A percentile compares a stretch with the other conserved stretches of the same genome.
These are phyloP conservation scores for Stramonita haemastoma DNA, from an alignment of 2,888 invertebrate species.

Conservation along the genomic window DNA sequence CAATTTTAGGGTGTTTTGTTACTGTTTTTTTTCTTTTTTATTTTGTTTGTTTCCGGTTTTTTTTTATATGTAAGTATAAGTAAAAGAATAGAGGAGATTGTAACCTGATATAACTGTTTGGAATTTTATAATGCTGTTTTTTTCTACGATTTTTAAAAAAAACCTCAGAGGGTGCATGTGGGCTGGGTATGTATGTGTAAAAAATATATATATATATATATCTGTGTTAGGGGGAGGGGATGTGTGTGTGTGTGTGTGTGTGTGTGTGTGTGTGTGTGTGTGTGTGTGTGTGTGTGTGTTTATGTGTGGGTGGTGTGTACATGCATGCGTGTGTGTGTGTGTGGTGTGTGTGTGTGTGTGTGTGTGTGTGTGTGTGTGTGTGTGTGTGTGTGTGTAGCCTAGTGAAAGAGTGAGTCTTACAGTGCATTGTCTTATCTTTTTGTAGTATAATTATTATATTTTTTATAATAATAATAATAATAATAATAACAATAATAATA, in stretches of 20 bases:
- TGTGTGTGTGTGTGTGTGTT: not conserved
- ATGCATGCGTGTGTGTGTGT: not conserved
- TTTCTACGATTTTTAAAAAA: too few species aligned
- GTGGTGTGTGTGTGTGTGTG: not conserved
- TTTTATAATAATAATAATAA: too few species aligned
- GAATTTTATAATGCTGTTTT: too few species aligned
- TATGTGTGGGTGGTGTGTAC: not conserved
- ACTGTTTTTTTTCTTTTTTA: too few species aligned
- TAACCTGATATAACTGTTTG: too few species aligned
- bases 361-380: slow-evolving; percentile 17
- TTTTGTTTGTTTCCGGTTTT: too few species aligned
- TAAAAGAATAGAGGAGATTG: too few species aligned
- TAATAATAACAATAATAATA: too few species aligned
- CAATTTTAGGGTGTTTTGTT: too few species aligned
- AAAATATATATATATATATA: not conserved
- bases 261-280: not conserved
- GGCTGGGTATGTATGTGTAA: not conserved
- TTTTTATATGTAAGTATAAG: too few species aligned
- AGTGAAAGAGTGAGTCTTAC: not conserved
- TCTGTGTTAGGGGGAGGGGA: not conserved
- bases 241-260: slow-evolving; percentile 25
- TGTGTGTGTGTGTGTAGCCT: not conserved
- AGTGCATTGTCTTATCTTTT: not conserved
- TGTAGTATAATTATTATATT: too few species aligned
- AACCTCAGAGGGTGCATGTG: not conserved